Evolutionary conservation across 2,888 invertebrate genomes (phyloP).

Genomic region (Esperia sulphurella): DNA sequence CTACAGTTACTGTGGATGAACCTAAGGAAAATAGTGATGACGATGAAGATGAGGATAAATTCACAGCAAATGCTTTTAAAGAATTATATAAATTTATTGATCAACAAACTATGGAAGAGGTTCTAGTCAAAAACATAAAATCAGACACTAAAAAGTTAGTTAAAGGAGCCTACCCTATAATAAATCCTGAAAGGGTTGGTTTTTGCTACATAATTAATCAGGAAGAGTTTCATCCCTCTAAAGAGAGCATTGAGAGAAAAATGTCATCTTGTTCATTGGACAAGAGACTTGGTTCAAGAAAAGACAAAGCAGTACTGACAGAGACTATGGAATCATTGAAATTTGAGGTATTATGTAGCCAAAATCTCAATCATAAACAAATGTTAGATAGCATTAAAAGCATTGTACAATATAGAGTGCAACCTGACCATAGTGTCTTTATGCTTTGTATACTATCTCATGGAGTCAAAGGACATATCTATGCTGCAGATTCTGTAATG

Average conservation of each 20-base stretch:
- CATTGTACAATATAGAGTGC: slow-evolving; percentile 40
- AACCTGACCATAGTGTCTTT: slow-evolving; percentile 55
- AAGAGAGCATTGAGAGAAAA: slow-evolving; percentile 41
- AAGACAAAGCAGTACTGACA: slow-evolving; percentile 45
- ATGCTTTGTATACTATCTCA: slow-evolving; percentile 68
- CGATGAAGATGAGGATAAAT: slow-evolving; percentile 13
- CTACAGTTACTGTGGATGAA: slow-evolving; percentile 16
- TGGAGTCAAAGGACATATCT: slow-evolving; percentile 62
- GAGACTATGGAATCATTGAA: slow-evolving; percentile 54
- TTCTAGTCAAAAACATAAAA: slow-evolving; percentile 32
- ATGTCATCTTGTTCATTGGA: slow-evolving; percentile 27
- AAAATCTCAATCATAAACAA: slow-evolving; percentile 46
- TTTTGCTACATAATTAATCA: slow-evolving; percentile 67
- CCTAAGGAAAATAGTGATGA: slow-evolving; percentile 19
- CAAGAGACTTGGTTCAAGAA: slow-evolving; percentile 48
- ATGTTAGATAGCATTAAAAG: slow-evolving; percentile 50
- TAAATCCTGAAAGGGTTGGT: slow-evolving; percentile 51
- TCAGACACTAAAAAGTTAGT: slow-evolving; percentile 38
- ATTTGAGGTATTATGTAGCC: slow-evolving; percentile 47
- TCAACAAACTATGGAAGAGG: slow-evolving; percentile 34
- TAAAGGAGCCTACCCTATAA: slow-evolving; percentile 48
- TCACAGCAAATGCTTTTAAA: slow-evolving; percentile 20
- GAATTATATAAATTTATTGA: slow-evolving; percentile 38
- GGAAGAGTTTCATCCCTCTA: slow-evolving; percentile 60
- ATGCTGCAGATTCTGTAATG: slow-evolving; percentile 62